A percentile compares a stretch with the other conserved stretches of the same genome.
Conservation (phyloP, 1,140 invertebrate genomes). For the Bombus superbus region DNA sequence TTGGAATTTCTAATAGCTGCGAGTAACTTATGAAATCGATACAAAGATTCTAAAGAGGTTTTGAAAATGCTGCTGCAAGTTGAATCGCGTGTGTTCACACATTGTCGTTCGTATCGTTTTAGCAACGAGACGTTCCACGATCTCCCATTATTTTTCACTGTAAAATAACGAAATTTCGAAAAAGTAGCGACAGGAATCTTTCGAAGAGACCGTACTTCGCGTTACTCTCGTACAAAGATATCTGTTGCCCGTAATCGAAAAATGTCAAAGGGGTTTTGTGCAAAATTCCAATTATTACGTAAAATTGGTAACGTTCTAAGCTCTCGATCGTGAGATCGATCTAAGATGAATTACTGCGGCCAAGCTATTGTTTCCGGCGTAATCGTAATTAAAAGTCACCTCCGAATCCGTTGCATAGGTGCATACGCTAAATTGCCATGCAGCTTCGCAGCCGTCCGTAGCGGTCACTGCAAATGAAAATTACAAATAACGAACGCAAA, state of each 20-base stretch:
- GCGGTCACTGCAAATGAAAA: constrained; percentile 34
- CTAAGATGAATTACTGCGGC: not conserved
- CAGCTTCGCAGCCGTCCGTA: constrained; percentile 59
- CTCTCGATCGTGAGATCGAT: not conserved
- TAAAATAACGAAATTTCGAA: not conserved
- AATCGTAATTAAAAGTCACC: constrained; percentile 50
- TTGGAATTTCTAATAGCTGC: not conserved
- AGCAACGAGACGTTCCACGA: too few species aligned
- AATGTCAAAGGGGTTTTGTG: not conserved
- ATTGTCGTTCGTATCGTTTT: not conserved
- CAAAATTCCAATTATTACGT: not conserved
- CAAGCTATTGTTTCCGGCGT: not conserved
- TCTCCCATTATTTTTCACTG: not conserved
- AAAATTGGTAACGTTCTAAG: not conserved
- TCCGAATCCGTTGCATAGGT: constrained; percentile 38
- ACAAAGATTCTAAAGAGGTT: too few species aligned
- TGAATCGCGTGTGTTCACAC: too few species aligned
- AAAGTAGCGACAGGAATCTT: not conserved
- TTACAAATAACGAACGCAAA: not conserved
- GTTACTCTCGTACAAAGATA: too few species aligned
- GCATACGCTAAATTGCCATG: constrained; percentile 51
- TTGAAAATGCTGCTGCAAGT: not conserved
- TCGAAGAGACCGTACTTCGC: not conserved
- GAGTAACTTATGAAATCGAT: not conserved
- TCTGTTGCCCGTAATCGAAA: not conserved